phyloP scores from a whole-genome alignment of 2,113 vertebrate genomes.

The Anser cygnoides region DNA sequence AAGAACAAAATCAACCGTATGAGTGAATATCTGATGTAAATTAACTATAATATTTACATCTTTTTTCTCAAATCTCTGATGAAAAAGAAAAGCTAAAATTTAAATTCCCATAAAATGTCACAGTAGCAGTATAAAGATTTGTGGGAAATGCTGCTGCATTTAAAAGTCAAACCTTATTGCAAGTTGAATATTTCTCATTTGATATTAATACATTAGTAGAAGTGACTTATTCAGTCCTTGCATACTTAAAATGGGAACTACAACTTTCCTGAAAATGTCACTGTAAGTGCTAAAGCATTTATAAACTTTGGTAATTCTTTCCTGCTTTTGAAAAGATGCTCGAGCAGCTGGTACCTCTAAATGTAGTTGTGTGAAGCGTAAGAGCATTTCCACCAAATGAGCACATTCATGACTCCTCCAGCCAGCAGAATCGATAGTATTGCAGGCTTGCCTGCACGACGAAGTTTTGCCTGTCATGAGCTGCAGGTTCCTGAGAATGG shows the following conservation, averaged over 20 bases:
- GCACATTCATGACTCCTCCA: not conserved
- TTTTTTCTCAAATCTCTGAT: not conserved
- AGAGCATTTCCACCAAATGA: not conserved
- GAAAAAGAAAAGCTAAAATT: not conserved
- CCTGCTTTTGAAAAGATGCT: not conserved
- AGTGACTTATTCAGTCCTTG: not conserved
- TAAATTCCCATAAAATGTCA: not conserved
- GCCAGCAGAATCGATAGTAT: not conserved
- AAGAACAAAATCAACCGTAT: not conserved
- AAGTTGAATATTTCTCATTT: not conserved
- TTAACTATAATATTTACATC: not conserved
- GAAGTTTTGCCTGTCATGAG: not conserved
- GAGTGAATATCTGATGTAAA: not conserved
- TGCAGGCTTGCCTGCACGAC: rapidly evolving
- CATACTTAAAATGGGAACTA: not conserved
- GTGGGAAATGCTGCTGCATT: not conserved
- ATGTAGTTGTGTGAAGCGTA: not conserved
- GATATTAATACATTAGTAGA: not conserved
- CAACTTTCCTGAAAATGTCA: not conserved
- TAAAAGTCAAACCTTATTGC: not conserved
- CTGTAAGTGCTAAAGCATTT: not conserved
- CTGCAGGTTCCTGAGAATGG: not conserved
- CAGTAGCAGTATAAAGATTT: not conserved
- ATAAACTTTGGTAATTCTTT: not conserved
- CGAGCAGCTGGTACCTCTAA: not conserved